Base-by-base conservation (phyloP, 2,797 vertebrate genomes). In the Tauraco hartlaubi region DNA sequence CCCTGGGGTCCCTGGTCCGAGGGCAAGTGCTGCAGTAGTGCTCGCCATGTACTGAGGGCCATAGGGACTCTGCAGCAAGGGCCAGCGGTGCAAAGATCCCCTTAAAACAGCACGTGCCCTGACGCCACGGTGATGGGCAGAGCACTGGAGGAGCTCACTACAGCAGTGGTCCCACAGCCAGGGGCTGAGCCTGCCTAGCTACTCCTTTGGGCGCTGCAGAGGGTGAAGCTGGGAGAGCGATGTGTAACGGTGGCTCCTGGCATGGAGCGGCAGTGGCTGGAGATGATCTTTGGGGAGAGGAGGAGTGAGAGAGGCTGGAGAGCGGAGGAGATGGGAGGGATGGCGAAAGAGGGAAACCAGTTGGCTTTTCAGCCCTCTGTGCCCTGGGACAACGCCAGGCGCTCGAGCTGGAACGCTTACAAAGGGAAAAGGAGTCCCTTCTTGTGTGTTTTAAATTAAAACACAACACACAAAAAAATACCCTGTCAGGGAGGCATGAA, bases 401-500 rank as follows among this genome's bases (percentile, higher is more conserved):
- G 72, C 77, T 92, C 2, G 22, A 78, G 39, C 74, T 55, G 5
- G 80, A 94, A n/a, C 1, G 3, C 31, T 58, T 15, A 51, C 23
- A 15, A 23, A 78, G 51, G 39, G 82, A 95, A 16, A 93, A 94
- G 73, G 68, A 80, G 54, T 15, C 28, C 37, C 68, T 97, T 29
- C 68, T 51, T 28, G 68, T 61, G 59, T 92, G 92, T 76, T 19
- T 54, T 39, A 94, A 90, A 91, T 83, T 86, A 94, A 92, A 85
- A 75, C 7, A 2, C 71, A 19, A 14, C 16, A 12, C 66, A 33
- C 28, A 33, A 33, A 35, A 41, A 82, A 75, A 77, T n/a, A 66
- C 28, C 83, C 86, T 82, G 86, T 88, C n/a, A 12, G 76, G 81
- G 92, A 96, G 91, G 63, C 58, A 97, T 96, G 85, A 97, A 98